These are phyloP conservation scores for Anastatus disparis DNA, from an alignment of 1,140 invertebrate species.

Conservation along the genomic window DNA sequence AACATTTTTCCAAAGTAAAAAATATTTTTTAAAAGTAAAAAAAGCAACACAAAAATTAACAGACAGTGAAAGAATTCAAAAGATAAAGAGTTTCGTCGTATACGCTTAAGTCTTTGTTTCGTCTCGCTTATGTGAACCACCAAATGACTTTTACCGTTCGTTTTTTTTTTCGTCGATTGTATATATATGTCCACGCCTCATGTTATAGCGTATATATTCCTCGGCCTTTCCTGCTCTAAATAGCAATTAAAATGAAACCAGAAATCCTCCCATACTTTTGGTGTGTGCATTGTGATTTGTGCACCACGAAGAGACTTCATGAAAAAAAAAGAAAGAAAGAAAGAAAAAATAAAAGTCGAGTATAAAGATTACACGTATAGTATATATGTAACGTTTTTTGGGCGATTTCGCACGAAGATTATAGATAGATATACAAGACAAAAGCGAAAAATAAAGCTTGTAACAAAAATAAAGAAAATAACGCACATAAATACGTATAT, in stretches of 20 bases:
- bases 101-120: constrained; percentile 15
- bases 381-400: constrained; percentile 15
- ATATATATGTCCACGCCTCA: not conserved
- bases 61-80: not conserved
- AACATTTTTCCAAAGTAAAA: too few species aligned
- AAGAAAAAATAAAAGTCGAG: too few species aligned
- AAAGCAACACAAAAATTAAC: too few species aligned
- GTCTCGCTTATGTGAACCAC: constrained; percentile 18
- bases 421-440: constrained; percentile 18
- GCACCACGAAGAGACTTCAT: too few species aligned
- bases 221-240: constrained; percentile 17
- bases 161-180: constrained; percentile 3
- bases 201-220: not conserved
- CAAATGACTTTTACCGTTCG: constrained; percentile 26
- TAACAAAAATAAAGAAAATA: not conserved
- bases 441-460: constrained; percentile 13
- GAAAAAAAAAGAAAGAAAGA: too few species aligned
- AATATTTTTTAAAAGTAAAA: not conserved
- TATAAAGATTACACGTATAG: not conserved
- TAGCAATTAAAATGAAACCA: constrained; percentile 25
- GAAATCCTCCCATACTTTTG: too few species aligned
- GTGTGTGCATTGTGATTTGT: too few species aligned
- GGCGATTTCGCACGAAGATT: constrained; percentile 34
- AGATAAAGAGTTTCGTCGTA: not conserved
- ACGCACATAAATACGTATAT: not conserved